Evolutionary conservation across 2,888 invertebrate genomes (phyloP), one percentile per base, ranked within the genome.

Genomic region (Aphrophora alni): DNA sequence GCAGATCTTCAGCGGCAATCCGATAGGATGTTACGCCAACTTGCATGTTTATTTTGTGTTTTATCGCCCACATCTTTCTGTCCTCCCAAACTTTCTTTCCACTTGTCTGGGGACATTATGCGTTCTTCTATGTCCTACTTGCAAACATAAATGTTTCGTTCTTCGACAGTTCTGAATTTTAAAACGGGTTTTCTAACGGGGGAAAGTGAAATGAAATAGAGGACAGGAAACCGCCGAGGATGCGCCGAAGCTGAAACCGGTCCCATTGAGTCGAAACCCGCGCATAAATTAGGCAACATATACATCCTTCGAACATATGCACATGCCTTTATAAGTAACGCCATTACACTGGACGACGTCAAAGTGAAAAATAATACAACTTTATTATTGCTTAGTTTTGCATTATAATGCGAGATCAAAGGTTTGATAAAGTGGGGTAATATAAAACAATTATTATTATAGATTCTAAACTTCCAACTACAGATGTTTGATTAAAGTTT

Each of bases 141-240:
- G 59, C n/a, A 21, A 59, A 59, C 12, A 59, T 59, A 59, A 59
- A 59, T 21, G 59, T 59, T 59, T 59, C 59, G 59, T 21, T 59
- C 21, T 59, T 59, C 59, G 59, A 59, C 59, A 59, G 59, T 59
- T 59, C 21, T 59, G 59, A 59, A 59, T 59, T n/a, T 59, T 44
- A 14, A 5, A 59, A 59, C 59, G 21, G 59, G 59, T 59, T 59
- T 21, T n/a, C 21, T 59, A 59, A 59, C 59, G 12, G 59, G 59
- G 59, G 59, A 59, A 59, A 59, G 59, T 59, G 59, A 59, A 59
- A 59, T 59, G 59, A 59, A n/a, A 21, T n/a, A 21, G 59, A 59
- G 59, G 59, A 59, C 59, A 21, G 59, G 59, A 59, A 59, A 59
- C 21, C 0, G 59, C 21, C 59, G 59, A 59, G 14, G 59, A 59